Percentiles rank a stretch among this genome's conserved stretches.
phyloP scores from a whole-genome alignment of 2,888 invertebrate genomes.

The Scrobipalpa costella region DNA sequence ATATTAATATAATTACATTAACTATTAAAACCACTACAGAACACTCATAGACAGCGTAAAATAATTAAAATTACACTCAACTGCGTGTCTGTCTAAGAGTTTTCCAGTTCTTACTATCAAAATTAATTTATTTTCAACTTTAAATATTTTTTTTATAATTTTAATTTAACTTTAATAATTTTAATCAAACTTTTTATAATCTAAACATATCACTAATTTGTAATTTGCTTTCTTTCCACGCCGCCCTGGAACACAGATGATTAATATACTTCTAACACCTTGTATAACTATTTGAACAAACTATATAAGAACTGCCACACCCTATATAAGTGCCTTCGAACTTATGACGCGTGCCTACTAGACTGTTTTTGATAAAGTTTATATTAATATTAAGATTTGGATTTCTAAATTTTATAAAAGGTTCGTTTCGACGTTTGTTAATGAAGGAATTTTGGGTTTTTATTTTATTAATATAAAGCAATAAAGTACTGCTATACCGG shows the following conservation, averaged over 20 bases:
- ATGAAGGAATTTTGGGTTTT: constrained; percentile 6
- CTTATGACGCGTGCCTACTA: constrained; percentile 24
- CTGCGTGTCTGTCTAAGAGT: no score
- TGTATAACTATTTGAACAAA: constrained; percentile 28
- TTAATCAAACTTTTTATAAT: not conserved
- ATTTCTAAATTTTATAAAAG: constrained; percentile 9
- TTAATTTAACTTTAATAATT: not conserved
- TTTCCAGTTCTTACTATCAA: no score
- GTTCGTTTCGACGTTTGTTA: constrained; percentile 19
- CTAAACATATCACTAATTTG: constrained; percentile 12
- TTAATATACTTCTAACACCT: constrained; percentile 37
- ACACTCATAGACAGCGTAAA: no score
- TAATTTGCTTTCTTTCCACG: constrained; percentile 59
- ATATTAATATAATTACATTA: no score
- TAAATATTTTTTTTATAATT: not conserved
- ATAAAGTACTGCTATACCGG: no score
- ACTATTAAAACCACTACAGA: no score
- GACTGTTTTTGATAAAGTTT: constrained; percentile 16
- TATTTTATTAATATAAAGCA: not conserved
- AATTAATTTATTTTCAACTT: no score
- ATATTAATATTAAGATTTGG: constrained; percentile 16
- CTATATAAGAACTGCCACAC: constrained; percentile 27
- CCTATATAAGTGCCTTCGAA: constrained; percentile 55
- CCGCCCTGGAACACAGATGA: constrained; percentile 65
- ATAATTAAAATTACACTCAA: no score